These are phyloP conservation scores for Cepaea hortensis DNA, from an alignment of 2,888 invertebrate species.

Conservation along the genomic window DNA sequence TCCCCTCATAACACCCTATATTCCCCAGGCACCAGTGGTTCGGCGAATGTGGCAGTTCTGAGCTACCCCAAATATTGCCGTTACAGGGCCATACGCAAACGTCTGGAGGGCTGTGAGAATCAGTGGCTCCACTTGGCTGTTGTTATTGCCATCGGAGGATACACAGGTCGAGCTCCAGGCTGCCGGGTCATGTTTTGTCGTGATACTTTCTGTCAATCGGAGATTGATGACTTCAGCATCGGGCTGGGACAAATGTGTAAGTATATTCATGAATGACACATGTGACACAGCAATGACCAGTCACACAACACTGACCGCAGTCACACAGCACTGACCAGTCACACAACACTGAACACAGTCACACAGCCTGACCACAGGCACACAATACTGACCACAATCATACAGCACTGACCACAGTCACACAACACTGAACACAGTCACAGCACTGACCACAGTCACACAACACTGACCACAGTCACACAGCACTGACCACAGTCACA, in stretches of 20 bases:
- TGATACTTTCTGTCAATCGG: slow-evolving; percentile 92
- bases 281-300: too few species aligned
- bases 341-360: too few species aligned
- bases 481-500: too few species aligned
- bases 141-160: slow-evolving; percentile 88
- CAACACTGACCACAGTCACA: too few species aligned
- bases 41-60: slow-evolving; percentile 82
- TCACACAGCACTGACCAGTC: too few species aligned
- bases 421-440: too few species aligned
- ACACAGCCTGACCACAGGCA: too few species aligned
- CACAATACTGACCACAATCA: too few species aligned
- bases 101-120: slow-evolving; percentile 78
- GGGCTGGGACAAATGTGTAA: slow-evolving; percentile 89
- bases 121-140: slow-evolving; percentile 85
- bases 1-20: too few species aligned
- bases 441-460: too few species aligned
- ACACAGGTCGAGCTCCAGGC: slow-evolving; percentile 81
- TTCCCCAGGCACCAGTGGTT: not conserved
- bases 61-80: slow-evolving; percentile 92
- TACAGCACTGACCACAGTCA: too few species aligned
- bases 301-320: too few species aligned
- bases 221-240: slow-evolving; percentile 89
- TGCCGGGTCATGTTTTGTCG: slow-evolving; percentile 89
- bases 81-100: slow-evolving; percentile 83
- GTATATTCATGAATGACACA: slow-evolving; percentile 46